A percentile compares a stretch with the other conserved stretches of the same genome.
Evolutionary conservation across 2,113 vertebrate species (phyloP).

Genomic region (Ictalurus furcatus): DNA sequence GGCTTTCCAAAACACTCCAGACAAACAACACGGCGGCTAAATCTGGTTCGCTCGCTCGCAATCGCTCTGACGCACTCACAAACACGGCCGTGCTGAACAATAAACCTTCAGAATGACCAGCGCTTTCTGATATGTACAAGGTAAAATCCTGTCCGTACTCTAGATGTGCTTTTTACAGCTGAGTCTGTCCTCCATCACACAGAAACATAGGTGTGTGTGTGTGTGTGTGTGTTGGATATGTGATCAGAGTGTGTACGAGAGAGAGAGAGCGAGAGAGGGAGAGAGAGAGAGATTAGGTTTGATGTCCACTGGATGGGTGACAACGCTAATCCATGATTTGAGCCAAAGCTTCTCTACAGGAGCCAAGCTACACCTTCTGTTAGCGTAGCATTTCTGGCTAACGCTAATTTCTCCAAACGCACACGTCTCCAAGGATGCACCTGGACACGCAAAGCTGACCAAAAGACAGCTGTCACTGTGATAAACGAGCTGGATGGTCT

Average conservation of each 20-base stretch:
- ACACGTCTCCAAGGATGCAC: constrained; percentile 22
- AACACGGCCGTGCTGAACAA: not conserved
- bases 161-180: not conserved
- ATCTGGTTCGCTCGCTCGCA: not conserved
- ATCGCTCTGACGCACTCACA: not conserved
- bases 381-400: constrained; percentile 25
- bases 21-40: not conserved
- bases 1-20: not conserved
- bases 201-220: not conserved
- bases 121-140: not conserved
- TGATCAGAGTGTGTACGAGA: not conserved
- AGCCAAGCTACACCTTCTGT: constrained; percentile 34
- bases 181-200: not conserved
- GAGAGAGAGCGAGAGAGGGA: not conserved
- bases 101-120: not conserved
- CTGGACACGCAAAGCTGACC: constrained; percentile 53
- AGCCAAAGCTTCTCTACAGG: constrained; percentile 31
- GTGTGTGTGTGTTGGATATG: not conserved
- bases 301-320: constrained; percentile 68
- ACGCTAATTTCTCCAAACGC: constrained; percentile 4
- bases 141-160: not conserved
- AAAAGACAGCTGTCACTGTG: constrained; percentile 30
- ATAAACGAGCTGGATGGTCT: constrained; percentile 56
- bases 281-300: constrained; percentile 46
- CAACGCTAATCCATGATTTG: constrained; percentile 58